Conservation (phyloP, 2,888 invertebrate species). For the Oeneis ivallda region DNA sequence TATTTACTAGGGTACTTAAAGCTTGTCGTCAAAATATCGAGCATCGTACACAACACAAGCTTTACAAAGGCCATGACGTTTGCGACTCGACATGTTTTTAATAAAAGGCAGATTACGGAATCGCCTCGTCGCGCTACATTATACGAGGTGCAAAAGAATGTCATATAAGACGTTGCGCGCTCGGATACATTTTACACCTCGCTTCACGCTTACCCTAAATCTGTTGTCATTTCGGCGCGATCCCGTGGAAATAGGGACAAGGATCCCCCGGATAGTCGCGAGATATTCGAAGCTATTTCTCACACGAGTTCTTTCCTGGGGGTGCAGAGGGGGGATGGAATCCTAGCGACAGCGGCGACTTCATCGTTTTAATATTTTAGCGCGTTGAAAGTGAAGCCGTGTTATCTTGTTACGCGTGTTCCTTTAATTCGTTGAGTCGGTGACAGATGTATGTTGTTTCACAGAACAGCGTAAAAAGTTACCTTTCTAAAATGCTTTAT, state of each 20-base stretch:
- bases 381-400: constrained; percentile 67
- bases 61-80: constrained; percentile 40
- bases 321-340: constrained; percentile 26
- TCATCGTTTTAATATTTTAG: constrained; percentile 73
- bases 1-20: not conserved
- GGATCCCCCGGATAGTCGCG: constrained; percentile 73
- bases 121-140: constrained; percentile 68
- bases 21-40: not conserved
- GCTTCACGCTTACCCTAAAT: constrained; percentile 79
- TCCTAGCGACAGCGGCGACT: constrained; percentile 47
- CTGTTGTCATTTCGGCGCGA: constrained; percentile 79
- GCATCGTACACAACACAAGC: not conserved
- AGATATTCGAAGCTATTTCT: constrained; percentile 76
- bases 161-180: constrained; percentile 74
- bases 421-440: constrained; percentile 33
- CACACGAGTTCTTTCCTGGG: constrained; percentile 58
- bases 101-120: constrained; percentile 74
- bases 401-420: constrained; percentile 54
- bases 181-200: constrained; percentile 79
- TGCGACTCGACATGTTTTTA: constrained; percentile 67
- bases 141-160: constrained; percentile 73
- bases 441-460: constrained; percentile 35
- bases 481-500: not conserved
- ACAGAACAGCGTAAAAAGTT: not conserved
- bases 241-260: constrained; percentile 73